Base-by-base conservation (phyloP, 1,140 invertebrate species). In the Drosophila quadrilineata region DNA sequence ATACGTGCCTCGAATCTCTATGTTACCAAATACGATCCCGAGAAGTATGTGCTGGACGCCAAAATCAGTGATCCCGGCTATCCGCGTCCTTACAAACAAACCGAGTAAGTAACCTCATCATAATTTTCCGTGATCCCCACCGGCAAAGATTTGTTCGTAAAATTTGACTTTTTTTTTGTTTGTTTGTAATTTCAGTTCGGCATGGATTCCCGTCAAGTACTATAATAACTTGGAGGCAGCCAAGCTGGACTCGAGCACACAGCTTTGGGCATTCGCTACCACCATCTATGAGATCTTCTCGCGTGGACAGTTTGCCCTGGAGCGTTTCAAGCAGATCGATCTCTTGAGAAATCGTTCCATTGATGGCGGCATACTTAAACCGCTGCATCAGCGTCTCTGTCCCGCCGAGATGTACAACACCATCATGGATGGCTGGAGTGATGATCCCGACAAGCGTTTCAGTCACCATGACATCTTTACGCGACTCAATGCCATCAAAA, bases 251-350 rank as follows among this genome's bases (percentile, higher is more conserved):
- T 90, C 92, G 0, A 90, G 92, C 17, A 94, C 94, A 19, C 96
- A 98, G 84, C 92, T 97, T 14, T 98, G 96, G 96, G 95, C 96
- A 9, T 94, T 96, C 74, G 95, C 94, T 1, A 98, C 96, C 10
- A 97, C 96, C 6, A 77, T 97, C 6, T 97, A 96, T 95, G 94
- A 98, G 90, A 95, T 98, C 63, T 98, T 97, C 91, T 94, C 94
- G 0, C 94, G 92, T 76, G 96, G 95, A 22, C 89, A 91, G 57
- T 84, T 91, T 0, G 59, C 64, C 1, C 3, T 77, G 50, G 53
- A 60, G 6, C 54, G 6, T 0, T 0, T 77, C 4, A 46, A 31
- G 1, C 77, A 71, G 21, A 48, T 35, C 1, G 70, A 84, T n/a
- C 45, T 84, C 1, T 24, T 67, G 6, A 33, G 36, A 2, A 68